Evolutionary conservation across 2,888 invertebrate genomes (phyloP), one percentile per base, ranked within the genome.

Genomic region (Biston betularia): DNA sequence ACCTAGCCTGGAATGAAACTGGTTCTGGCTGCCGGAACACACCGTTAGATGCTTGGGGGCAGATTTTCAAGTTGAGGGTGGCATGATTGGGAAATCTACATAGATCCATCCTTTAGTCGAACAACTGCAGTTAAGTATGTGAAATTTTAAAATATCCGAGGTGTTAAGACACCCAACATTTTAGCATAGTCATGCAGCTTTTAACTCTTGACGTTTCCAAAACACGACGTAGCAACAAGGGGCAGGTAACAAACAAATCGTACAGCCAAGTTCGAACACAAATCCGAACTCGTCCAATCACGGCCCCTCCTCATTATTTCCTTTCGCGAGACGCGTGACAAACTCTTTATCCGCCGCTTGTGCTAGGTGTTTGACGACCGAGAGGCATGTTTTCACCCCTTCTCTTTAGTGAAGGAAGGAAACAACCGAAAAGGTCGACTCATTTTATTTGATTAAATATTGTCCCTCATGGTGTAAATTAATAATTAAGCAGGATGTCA

Each of bases 281-380:
- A 65, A 62, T 45, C 44, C 52, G 6, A 14, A 24, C 49, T 49
- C 46, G 54, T 42, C 52, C 52, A 59, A 59, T 63, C 63, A 58
- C 62, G 24, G 49, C 35, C 61, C 62, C 63, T 44, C 48, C 59
- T 68, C 67, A 68, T 68, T 68, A 68, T 65, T 68, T 58, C 64
- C 61, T 62, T 60, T 68, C 68, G 63, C 59, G 63, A 61, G 62
- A 62, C 65, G 69, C 69, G 69, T 69, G 69, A 69, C 69, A 63
- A 69, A 68, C 66, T 69, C 71, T 70, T 71, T 71, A 75, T 73
- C 70, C 69, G n/a, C 38, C 69, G 69, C 67, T 72, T 74, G 74
- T 69, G 53, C 63, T 44, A 63, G 57, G 65, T 72, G 72, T 74
- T 72, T 72, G 68, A 63, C 61, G 61, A 74, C 63, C 68, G 62